Conservation (phyloP, 2,888 invertebrate genomes). For the Hyles lineata region DNA sequence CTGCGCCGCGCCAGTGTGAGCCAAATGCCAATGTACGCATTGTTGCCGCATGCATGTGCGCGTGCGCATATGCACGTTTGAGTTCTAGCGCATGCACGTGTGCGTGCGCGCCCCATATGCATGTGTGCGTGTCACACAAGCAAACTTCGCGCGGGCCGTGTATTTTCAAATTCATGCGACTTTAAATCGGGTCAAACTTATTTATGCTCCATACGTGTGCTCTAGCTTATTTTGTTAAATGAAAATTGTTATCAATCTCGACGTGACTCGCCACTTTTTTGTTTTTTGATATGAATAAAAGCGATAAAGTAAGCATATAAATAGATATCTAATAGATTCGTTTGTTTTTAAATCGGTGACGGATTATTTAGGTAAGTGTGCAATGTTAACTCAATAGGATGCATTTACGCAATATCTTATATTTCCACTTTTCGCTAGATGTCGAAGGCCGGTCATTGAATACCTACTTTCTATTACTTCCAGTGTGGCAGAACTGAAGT, state of each 20-base stretch:
- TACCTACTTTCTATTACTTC: no score
- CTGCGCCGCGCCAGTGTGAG: slow-evolving; percentile 51
- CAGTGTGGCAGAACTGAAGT: no score
- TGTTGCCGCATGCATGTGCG: slow-evolving; percentile 48
- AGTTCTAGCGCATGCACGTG: slow-evolving; percentile 45
- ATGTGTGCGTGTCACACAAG: slow-evolving; percentile 32
- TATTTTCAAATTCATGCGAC: slow-evolving; percentile 50
- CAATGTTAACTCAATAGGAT: no score
- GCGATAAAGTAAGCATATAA: no score
- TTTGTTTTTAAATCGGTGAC: no score
- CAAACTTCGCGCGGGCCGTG: slow-evolving; percentile 33
- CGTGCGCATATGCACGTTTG: slow-evolving; percentile 48
- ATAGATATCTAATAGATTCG: no score
- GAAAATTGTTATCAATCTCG: background rate
- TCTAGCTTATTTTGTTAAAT: slow-evolving; percentile 4
- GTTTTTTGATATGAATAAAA: no score
- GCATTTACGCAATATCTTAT: no score
- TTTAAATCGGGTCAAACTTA: slow-evolving; percentile 42
- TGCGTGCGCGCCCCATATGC: slow-evolving; percentile 41
- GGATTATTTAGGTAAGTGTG: no score
- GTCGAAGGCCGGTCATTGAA: no score
- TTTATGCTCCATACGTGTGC: background rate
- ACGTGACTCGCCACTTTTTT: no score
- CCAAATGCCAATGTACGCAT: slow-evolving; percentile 58
- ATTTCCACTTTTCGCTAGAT: no score